Percentiles rank a stretch among this genome's conserved stretches.
phyloP scores from a whole-genome alignment of 2,888 invertebrate species.

The Amaurobius ferox region DNA sequence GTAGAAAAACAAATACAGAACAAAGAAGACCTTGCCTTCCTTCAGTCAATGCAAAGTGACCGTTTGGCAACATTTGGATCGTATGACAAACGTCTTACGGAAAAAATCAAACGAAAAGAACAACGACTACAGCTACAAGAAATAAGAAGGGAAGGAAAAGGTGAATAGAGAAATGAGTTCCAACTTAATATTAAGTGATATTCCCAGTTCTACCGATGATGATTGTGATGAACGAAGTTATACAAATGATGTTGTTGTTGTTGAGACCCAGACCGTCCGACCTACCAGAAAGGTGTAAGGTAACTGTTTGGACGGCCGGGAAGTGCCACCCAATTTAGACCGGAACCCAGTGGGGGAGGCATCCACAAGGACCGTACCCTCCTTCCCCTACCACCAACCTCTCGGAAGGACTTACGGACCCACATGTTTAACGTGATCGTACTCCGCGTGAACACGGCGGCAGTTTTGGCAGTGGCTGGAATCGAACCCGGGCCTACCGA shows the following conservation, averaged over 20 bases:
- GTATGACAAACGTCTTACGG: constrained; percentile 3
- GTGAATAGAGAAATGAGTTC: background rate
- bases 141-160: background rate
- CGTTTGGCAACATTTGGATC: constrained; percentile 1
- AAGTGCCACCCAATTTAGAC: no score
- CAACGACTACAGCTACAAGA: background rate
- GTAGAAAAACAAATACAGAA: background rate
- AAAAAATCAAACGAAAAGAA: constrained; percentile 11
- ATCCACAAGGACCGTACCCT: no score
- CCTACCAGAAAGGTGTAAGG: no score
- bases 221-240: background rate
- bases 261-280: no score
- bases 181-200: background rate
- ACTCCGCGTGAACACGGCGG: no score
- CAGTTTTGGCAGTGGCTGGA: no score
- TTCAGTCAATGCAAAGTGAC: constrained; percentile 16
- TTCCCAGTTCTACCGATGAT: background rate
- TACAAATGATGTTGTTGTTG: background rate
- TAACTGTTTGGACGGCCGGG: no score
- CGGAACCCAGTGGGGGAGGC: no score
- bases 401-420: no score
- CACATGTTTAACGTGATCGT: no score
- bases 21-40: background rate
- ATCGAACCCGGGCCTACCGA: no score
- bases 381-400: no score